Conservation (phyloP, 2,113 vertebrate genomes). For the Pica pica region DNA sequence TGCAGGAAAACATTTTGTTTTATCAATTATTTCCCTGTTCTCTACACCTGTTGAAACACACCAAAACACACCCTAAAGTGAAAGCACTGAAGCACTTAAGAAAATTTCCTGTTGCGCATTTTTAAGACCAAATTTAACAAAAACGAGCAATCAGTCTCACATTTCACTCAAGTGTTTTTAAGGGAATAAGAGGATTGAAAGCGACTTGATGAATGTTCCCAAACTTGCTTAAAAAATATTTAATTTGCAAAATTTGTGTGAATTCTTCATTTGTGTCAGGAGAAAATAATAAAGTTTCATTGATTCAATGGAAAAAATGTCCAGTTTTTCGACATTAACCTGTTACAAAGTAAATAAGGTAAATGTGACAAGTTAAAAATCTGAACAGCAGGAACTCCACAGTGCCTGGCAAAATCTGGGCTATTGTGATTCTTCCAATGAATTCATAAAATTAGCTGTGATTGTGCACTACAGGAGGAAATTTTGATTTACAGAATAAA, state of each 20-base stretch:
- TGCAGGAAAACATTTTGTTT: background rate
- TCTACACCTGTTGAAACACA: background rate
- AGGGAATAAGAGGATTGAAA: background rate
- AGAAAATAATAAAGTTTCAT: background rate
- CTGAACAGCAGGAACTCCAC: background rate
- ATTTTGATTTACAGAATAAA: background rate
- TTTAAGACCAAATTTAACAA: background rate
- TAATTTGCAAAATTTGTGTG: background rate
- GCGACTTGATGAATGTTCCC: background rate
- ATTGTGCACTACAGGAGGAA: background rate
- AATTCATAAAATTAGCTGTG: background rate
- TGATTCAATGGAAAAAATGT: background rate
- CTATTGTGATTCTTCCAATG: background rate
- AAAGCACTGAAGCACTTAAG: constrained; percentile 11
- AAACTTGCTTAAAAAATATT: background rate
- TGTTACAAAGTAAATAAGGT: background rate
- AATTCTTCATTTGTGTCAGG: background rate
- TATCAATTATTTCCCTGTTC: background rate
- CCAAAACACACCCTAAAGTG: background rate
- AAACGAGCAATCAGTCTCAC: background rate
- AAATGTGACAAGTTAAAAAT: background rate
- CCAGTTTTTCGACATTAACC: background rate
- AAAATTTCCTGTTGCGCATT: background rate
- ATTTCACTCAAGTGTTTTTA: background rate
- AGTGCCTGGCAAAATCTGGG: background rate